Percentiles rank a stretch among this genome's conserved stretches.
These are phyloP conservation scores for Oryzias woworae DNA, from an alignment of 2,113 vertebrate genomes.

Conservation along the genomic window DNA sequence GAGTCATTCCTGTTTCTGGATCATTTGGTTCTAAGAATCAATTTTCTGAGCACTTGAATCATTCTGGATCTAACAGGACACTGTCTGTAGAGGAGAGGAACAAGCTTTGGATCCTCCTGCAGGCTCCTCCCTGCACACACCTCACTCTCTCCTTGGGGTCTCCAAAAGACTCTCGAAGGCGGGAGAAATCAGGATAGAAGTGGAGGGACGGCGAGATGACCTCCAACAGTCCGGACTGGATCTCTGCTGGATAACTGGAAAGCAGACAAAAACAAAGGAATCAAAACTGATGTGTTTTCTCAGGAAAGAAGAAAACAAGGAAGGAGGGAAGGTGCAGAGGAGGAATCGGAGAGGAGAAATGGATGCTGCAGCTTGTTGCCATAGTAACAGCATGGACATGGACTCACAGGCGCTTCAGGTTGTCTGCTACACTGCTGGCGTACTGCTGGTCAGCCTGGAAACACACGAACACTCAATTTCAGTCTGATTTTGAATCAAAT, in stretches of 20 bases:
- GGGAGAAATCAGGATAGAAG: slow-evolving; percentile 94
- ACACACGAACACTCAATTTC: slow-evolving; percentile 10
- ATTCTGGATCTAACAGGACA: neutral
- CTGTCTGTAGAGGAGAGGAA: neutral
- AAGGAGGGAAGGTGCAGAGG: neutral
- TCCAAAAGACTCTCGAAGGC: slow-evolving; percentile 90
- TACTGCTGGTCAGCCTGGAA: slow-evolving; percentile 78
- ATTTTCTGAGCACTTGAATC: too few relatives aligned
- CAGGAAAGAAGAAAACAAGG: neutral
- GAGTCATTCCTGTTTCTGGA: too few relatives aligned
- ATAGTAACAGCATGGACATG: slow-evolving; percentile 22
- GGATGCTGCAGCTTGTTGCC: slow-evolving; percentile 14
- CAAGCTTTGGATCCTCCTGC: neutral
- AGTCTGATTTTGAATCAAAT: too few relatives aligned
- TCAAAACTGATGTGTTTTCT: too few relatives aligned
- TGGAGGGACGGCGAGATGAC: slow-evolving; percentile 91
- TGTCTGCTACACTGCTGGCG: slow-evolving; percentile 75
- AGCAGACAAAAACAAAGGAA: neutral
- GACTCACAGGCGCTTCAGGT: slow-evolving; percentile 79
- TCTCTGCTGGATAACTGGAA: slow-evolving; percentile 88
- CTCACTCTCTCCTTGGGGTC: slow-evolving; percentile 94
- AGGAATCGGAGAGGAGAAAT: neutral
- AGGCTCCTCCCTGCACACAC: slow-evolving; percentile 50
- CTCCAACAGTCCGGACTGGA: slow-evolving; percentile 90
- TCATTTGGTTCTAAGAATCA: too few relatives aligned